Evolutionary conservation across 2,113 vertebrate species (phyloP).

Genomic region (Andinoacara biseriatus): DNA sequence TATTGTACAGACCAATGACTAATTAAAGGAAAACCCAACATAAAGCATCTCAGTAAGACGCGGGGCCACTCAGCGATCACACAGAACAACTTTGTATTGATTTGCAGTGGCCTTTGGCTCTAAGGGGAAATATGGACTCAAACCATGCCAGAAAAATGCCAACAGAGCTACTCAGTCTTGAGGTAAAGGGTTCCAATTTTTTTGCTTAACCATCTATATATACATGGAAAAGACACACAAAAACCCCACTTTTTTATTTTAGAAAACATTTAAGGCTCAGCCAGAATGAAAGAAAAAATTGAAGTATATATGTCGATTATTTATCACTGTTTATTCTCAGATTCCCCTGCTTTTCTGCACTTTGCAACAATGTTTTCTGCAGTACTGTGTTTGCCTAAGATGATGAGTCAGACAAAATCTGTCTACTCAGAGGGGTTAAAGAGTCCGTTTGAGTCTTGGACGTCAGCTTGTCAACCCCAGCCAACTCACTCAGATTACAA

Average conservation of each 20-base stretch:
- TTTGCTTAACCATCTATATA: not conserved
- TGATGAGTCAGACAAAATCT: constrained; percentile 30
- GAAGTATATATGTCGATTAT: not conserved
- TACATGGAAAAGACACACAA: not conserved
- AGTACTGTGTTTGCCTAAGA: constrained; percentile 10
- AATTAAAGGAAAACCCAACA: constrained; percentile 1
- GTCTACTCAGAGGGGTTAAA: constrained; percentile 59
- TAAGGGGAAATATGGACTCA: not conserved
- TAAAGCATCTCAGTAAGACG: constrained; percentile 3
- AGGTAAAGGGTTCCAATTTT: not conserved
- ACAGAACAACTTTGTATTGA: not conserved
- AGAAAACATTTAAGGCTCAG: not conserved
- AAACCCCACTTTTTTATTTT: not conserved
- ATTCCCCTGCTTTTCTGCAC: not conserved
- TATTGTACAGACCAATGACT: not conserved
- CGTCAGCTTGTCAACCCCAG: constrained; percentile 40
- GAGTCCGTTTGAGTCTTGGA: constrained; percentile 62
- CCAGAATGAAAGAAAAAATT: not conserved
- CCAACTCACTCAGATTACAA: constrained; percentile 67
- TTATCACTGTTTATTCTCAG: constrained; percentile 1
- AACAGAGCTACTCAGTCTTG: not conserved
- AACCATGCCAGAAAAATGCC: constrained; percentile 1
- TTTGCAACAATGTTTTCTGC: not conserved
- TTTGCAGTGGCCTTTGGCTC: constrained; percentile 2
- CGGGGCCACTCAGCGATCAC: not conserved